Conservation (phyloP, 2,113 vertebrate genomes). For the Pipa parva region DNA sequence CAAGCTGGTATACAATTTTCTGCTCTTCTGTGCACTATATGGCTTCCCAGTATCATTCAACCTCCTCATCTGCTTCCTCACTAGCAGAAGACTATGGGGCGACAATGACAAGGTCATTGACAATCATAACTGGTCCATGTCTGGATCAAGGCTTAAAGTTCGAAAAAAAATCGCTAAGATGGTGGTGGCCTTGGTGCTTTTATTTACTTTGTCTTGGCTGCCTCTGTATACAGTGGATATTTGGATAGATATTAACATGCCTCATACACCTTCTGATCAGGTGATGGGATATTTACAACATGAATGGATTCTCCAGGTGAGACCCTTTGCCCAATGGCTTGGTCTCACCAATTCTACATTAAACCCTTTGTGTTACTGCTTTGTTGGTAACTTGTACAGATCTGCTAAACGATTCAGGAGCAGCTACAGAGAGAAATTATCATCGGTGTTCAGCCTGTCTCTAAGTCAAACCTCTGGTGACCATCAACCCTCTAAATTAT, state of each 20-base stretch:
- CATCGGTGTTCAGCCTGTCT: conserved; percentile 48
- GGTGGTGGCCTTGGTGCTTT: conserved; percentile 58
- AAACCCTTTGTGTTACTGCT: conserved; percentile 62
- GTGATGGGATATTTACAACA: conserved; percentile 42
- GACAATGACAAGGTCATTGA: conserved; percentile 43
- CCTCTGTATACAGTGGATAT: conserved; percentile 59
- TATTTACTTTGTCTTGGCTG: conserved; percentile 59
- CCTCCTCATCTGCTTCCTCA: conserved; percentile 55
- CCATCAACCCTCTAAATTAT: conserved; percentile 23
- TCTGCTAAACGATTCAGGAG: conserved; percentile 54
- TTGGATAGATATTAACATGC: conserved; percentile 59
- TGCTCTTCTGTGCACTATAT: conserved; percentile 58
- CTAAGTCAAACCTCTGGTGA: conserved; percentile 25
- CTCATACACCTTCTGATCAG: conserved; percentile 36
- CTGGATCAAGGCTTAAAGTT: conserved; percentile 46
- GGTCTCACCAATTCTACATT: conserved; percentile 61
- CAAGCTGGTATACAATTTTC: conserved; percentile 57
- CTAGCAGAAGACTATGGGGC: conserved; percentile 51
- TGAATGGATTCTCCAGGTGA: conserved; percentile 52
- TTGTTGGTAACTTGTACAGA: conserved; percentile 57
- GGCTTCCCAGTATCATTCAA: conserved; percentile 60
- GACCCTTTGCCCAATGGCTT: conserved; percentile 60
- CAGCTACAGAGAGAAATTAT: conserved; percentile 54
- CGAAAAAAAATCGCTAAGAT: conserved; percentile 60
- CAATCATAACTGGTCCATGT: conserved; percentile 34